These are phyloP conservation scores for Ceyx margarethae DNA, from an alignment of 2,113 vertebrate species.

Conservation along the genomic window DNA sequence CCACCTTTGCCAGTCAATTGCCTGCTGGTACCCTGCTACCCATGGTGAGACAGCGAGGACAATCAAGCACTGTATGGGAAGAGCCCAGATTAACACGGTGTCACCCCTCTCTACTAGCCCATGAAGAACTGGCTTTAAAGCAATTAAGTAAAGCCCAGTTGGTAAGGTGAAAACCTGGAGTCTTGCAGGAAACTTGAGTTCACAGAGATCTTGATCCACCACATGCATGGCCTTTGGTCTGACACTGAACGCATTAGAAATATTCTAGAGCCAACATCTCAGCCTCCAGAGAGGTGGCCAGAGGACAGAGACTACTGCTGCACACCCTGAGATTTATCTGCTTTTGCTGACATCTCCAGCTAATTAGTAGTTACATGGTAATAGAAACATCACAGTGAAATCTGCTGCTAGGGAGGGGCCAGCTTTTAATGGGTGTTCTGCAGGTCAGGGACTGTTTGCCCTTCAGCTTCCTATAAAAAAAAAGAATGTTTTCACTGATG, in stretches of 20 bases:
- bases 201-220: neutral
- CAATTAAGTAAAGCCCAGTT: neutral
- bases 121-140: neutral
- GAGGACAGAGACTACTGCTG: neutral
- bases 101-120: neutral
- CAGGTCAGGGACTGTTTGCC: conserved; percentile 53
- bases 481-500: neutral
- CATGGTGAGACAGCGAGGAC: neutral
- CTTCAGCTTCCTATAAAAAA: conserved; percentile 37
- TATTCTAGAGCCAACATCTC: neutral
- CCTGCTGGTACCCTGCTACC: neutral
- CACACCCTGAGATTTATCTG: neutral
- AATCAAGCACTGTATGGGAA: neutral
- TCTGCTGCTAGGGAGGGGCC: neutral
- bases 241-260: neutral
- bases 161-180: neutral
- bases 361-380: neutral
- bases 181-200: neutral
- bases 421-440: neutral
- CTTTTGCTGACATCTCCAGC: neutral
- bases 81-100: accelerated
- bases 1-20: neutral
- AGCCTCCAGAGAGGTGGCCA: neutral
- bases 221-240: neutral
- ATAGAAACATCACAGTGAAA: conserved; percentile 39